Base-by-base conservation (phyloP, 2,113 vertebrate species). In the Etia nguti region DNA sequence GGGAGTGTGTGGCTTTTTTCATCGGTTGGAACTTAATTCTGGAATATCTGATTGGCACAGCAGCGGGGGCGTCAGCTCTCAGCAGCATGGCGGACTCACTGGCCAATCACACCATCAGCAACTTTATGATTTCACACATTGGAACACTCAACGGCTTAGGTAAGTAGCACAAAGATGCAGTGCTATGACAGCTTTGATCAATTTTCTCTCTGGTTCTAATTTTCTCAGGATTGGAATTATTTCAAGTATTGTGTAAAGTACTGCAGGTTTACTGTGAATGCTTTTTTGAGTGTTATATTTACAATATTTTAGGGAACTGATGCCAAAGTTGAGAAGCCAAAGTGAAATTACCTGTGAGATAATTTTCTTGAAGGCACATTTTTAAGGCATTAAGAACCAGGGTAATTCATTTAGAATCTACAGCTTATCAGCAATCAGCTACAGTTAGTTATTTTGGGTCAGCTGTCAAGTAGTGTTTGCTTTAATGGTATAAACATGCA, bases 31-130 rank as follows among this genome's bases (percentile, higher is more conserved):
- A 99, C 93, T 95, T 99, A 83, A 99, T 99, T 89, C 96, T 99
- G 95, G 99, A 99, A 94, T 99, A 99, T 90, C 97, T 99, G 95
- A 99, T 99, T 1, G 99, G 99, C 92, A 99, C 99, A 0, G 99
- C 99, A 0, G 98, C 99, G 0, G 99, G 99, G 0, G 98, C 99
- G 88, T 99, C 98, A 0, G 99, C 99, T 24, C 97, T 99, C 83
- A 99, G 98, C 97, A 99, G 98, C 96, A 99, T 99, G 99, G 99
- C 99, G 0, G 98, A 99, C 92, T 99, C 99, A 0, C 95, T 99
- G 93, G 98, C 98, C 89, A 99, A 99, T 92, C 98, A 99, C 95
- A 98, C 96, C 93, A 99, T 99, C 96, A 99, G 98, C 93, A 97
- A 83, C 93, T 99, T 97, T 93, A 99, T 99, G 97, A 98, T 97